Evolutionary conservation across 2,888 invertebrate genomes (phyloP), one percentile per base, ranked within the genome.

Genomic region (Sphaerophoria taeniata): DNA sequence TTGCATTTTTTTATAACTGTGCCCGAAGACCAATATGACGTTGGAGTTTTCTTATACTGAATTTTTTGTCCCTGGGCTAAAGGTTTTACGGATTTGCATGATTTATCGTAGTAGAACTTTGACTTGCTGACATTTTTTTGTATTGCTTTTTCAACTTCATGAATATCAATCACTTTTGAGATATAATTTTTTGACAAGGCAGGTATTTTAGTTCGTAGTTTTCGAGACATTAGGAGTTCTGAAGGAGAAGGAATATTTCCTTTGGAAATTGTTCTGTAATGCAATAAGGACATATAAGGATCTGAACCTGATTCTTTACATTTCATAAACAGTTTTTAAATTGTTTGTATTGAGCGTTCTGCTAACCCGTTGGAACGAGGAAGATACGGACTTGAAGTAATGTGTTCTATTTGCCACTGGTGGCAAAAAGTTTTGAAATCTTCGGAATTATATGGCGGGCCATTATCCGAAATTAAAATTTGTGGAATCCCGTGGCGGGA

Each of bases 341-440:
- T 63, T 4, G 76, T 85, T 51, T 85, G 75, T 45, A 87, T 69
- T 33, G 81, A 77, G 53, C 87, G 63, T 74, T 87, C 84, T 11
- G 85, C 78, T 24, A 87, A 60, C 7, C 87, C 87, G 58, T 88
- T 88, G 14, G 87, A 87, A 60, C 86, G 77, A 7, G 77, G 75
- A 12, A 86, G 47, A 55, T 83, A 83, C 9, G 88, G 87, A 67
- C 71, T 85, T 5, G 87, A 81, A 11, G 76, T 83, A 24, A 45
- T 77, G 53, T 87, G 87, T 7, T 84, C 34, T 58, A 87, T 82
- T n/a, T 81, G 58, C 77, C 84, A 88, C 11, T 63, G 61, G 1
- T 76, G 7, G 34, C 71, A 72, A 78, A 87, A 87, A 4, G 51
- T 47, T 61, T 73, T 73, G 61, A 88, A 87, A 33, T 49, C 11